Conservation (phyloP, 2,113 vertebrate species). For the Toxostoma redivivum region DNA sequence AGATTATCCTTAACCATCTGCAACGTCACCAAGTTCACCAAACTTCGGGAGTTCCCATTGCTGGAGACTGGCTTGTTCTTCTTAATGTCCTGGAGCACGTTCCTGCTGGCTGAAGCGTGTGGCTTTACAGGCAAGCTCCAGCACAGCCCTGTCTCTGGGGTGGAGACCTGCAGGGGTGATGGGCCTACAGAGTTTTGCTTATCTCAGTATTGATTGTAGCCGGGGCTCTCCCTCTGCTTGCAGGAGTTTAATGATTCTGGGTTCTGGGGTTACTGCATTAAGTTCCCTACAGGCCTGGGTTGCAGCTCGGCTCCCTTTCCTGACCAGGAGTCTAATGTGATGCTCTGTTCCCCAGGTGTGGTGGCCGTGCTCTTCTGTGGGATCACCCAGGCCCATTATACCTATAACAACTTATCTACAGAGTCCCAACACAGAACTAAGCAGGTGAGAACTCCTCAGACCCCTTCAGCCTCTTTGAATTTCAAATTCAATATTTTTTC, state of each 20-base stretch:
- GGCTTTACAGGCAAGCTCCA: conserved; percentile 89
- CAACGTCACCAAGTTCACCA: conserved; percentile 98
- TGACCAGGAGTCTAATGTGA: not conserved
- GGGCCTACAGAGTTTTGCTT: not conserved
- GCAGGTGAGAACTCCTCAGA: conserved; percentile 79
- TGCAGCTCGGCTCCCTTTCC: not conserved
- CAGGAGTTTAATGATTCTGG: not conserved
- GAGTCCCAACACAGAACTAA: conserved; percentile 95
- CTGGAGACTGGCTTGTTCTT: conserved; percentile 97
- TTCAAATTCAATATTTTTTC: not conserved
- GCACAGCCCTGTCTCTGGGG: not conserved
- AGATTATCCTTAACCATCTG: conserved; percentile 65
- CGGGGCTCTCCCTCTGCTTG: not conserved
- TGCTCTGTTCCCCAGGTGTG: conserved; percentile 79
- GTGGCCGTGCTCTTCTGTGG: conserved; percentile 97
- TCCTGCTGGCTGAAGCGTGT: conserved; percentile 94
- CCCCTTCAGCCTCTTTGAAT: not conserved
- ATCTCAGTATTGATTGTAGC: not conserved
- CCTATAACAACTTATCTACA: conserved; percentile 94
- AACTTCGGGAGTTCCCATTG: conserved; percentile 91
- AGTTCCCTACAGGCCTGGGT: not conserved
- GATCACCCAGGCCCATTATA: conserved; percentile 98
- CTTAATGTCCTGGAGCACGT: conserved; percentile 98
- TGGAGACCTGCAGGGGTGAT: not conserved
- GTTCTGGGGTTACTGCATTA: not conserved